A percentile compares a stretch with the other conserved stretches of the same genome.
Evolutionary conservation across 2,113 vertebrate species (phyloP).

Genomic region (Megaptera novaeangliae): DNA sequence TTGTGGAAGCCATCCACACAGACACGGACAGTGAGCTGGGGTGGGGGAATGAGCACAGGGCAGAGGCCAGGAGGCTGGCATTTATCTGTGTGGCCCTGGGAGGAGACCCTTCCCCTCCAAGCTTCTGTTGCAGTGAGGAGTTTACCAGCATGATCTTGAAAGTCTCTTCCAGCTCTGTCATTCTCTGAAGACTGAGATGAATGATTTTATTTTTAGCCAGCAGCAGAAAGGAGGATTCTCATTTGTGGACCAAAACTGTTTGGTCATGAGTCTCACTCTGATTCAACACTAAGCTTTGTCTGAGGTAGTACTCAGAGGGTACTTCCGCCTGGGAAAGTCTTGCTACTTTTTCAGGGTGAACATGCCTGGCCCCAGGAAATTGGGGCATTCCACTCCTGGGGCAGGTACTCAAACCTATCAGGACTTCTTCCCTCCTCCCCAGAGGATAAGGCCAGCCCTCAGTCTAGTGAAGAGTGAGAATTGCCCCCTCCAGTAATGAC

Average conservation of each 20-base stretch:
- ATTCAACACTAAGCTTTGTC: background rate
- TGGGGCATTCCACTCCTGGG: background rate
- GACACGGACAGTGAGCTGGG: constrained; percentile 92
- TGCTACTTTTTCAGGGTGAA: background rate
- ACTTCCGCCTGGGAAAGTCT: background rate
- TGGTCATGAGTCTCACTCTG: background rate
- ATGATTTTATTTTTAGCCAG: background rate
- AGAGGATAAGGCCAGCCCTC: background rate
- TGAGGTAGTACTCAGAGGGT: background rate
- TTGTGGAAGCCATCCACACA: constrained; percentile 95
- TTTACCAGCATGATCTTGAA: background rate
- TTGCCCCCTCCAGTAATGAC: background rate
- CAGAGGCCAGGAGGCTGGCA: background rate
- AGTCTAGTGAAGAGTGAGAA: background rate
- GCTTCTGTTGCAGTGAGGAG: background rate
- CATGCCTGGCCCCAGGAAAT: background rate
- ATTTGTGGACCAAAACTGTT: background rate
- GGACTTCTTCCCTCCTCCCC: background rate
- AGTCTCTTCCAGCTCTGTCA: background rate
- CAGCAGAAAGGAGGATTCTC: background rate
- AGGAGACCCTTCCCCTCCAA: background rate
- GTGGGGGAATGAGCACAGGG: background rate
- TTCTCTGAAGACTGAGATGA: background rate
- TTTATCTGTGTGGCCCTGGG: background rate
- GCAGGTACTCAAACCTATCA: background rate